phyloP scores from a whole-genome alignment of 2,797 vertebrate species.

The Ara ararauna region DNA sequence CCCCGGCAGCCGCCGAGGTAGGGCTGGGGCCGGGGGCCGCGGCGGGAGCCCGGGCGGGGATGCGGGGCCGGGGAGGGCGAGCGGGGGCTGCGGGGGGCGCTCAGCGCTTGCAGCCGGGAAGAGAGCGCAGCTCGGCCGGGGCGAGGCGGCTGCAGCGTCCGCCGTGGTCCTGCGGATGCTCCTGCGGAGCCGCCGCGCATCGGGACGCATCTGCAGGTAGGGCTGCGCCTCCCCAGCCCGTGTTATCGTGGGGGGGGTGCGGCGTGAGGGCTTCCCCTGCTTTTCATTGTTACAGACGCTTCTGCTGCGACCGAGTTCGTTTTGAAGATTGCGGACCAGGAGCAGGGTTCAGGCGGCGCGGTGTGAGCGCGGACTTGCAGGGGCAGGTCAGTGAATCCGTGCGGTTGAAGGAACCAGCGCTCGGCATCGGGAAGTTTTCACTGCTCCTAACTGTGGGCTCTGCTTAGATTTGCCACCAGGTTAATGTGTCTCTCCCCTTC shows the following conservation, averaged over 20 bases:
- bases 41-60: background rate
- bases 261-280: rapidly evolving
- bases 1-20: background rate
- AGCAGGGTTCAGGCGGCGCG: background rate
- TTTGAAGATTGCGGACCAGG: rapidly evolving
- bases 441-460: rapidly evolving
- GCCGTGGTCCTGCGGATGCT: background rate
- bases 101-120: background rate
- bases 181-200: rapidly evolving
- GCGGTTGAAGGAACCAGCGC: rapidly evolving
- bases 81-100: background rate
- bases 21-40: background rate
- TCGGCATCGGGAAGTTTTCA: rapidly evolving
- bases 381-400: background rate
- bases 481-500: background rate
- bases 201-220: background rate
- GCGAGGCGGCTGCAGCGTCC: background rate
- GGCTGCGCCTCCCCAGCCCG: background rate
- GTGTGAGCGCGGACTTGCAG: background rate
- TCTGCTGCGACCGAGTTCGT: rapidly evolving
- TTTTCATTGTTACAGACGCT: rapidly evolving
- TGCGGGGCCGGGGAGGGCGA: background rate
- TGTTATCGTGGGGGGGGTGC: rapidly evolving
- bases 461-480: rapidly evolving
- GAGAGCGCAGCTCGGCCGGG: background rate